These are phyloP conservation scores for Dilophus febrilis DNA, from an alignment of 2,888 invertebrate species.

Conservation along the genomic window DNA sequence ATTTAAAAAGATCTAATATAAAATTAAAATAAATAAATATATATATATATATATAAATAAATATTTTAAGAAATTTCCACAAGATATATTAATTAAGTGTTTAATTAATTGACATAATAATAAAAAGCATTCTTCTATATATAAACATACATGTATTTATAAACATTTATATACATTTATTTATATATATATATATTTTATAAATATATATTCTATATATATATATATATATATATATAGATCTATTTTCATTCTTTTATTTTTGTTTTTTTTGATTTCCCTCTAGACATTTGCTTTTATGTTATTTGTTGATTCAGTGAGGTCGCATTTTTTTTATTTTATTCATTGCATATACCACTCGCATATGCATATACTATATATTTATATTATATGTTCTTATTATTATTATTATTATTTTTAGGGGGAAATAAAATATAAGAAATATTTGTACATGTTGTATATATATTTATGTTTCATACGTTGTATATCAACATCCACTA, in stretches of 20 bases:
- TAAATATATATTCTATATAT: not conserved
- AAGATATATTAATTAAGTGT: slow-evolving; percentile 2
- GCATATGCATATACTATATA: too few relatives aligned
- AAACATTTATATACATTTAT: not conserved
- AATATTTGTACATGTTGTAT: too few relatives aligned
- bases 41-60: too few relatives aligned
- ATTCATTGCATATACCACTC: too few relatives aligned
- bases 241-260: not conserved
- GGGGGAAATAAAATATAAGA: not conserved
- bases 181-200: not conserved
- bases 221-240: not conserved
- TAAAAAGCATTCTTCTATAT: slow-evolving; percentile 1
- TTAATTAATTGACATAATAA: slow-evolving; percentile 3
- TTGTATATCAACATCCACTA: too few relatives aligned
- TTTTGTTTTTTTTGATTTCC: slow-evolving; percentile 4
- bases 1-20: too few relatives aligned
- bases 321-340: too few relatives aligned
- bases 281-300: slow-evolving; percentile 4
- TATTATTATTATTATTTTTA: not conserved
- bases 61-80: not conserved
- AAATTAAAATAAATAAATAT: too few relatives aligned
- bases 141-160: not conserved
- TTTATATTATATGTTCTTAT: too few relatives aligned
- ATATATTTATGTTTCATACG: too few relatives aligned
- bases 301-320: slow-evolving; percentile 2